A percentile compares a stretch with the other conserved stretches of the same genome.
Evolutionary conservation across 2,888 invertebrate species (phyloP).

Genomic region (Latrodectus elegans): DNA sequence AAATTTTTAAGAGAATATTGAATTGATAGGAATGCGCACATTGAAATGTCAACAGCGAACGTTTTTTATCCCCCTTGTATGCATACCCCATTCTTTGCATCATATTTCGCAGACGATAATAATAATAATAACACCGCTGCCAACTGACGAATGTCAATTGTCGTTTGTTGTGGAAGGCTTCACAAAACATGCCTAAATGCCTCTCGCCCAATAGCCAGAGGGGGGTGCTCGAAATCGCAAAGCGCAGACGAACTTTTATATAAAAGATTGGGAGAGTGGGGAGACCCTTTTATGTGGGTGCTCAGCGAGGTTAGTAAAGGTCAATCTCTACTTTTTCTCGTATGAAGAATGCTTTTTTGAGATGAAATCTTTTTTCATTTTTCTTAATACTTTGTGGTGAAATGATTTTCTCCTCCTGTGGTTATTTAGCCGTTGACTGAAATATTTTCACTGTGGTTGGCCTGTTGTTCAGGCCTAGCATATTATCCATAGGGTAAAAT

Average conservation of each 20-base stretch:
- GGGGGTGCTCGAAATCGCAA: conserved; percentile 1
- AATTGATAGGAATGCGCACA: background rate
- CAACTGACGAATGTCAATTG: conserved; percentile 5
- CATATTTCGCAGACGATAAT: conserved; percentile 5
- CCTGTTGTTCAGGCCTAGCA: no score
- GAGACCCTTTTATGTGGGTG: background rate
- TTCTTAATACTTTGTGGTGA: no score
- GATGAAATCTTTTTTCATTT: no score
- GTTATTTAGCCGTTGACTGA: no score
- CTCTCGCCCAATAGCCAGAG: conserved; percentile 1
- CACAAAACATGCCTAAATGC: conserved; percentile 2
- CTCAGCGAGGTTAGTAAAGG: background rate
- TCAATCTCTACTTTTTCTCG: background rate
- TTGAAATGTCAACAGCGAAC: background rate
- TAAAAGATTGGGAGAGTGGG: conserved; percentile 1
- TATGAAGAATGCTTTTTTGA: no score
- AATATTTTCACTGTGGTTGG: no score
- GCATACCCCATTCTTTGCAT: background rate
- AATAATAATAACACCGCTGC: conserved; percentile 5
- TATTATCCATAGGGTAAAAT: no score
- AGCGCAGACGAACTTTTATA: background rate
- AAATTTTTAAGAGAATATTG: background rate
- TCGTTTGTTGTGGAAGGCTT: background rate
- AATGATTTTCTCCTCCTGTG: no score
- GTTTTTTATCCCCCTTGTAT: background rate